phyloP scores from a whole-genome alignment of 2,113 vertebrate genomes.

The Apeltes quadracus region DNA sequence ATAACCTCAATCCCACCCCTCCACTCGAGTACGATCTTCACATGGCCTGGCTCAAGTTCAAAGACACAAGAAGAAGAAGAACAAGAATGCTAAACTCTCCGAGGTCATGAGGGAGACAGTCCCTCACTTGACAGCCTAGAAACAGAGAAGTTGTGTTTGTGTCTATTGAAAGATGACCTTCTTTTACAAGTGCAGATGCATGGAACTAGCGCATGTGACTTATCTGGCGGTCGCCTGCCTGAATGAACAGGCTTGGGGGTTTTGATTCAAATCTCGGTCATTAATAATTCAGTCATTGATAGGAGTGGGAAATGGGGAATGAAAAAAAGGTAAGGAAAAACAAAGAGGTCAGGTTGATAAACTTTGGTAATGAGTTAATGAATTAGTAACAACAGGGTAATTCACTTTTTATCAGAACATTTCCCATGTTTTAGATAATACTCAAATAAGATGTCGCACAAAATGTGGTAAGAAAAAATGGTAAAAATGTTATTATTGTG shows the following conservation, averaged over 20 bases:
- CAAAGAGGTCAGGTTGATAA: constrained; percentile 28
- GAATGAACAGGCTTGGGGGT: constrained; percentile 41
- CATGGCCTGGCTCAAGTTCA: constrained; percentile 56
- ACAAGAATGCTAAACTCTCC: constrained; percentile 15
- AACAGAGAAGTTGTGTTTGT: constrained; percentile 63
- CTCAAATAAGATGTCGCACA: too few species aligned
- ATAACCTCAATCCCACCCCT: constrained; percentile 29
- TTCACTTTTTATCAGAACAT: background rate
- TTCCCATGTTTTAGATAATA: background rate
- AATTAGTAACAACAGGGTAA: background rate
- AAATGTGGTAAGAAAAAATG: background rate
- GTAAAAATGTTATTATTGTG: background rate
- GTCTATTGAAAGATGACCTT: constrained; percentile 50
- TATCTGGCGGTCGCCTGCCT: constrained; percentile 20
- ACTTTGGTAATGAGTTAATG: background rate
- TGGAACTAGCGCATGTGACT: constrained; percentile 56
- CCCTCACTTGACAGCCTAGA: constrained; percentile 54
- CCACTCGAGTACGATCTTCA: constrained; percentile 50
- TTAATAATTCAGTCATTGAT: constrained; percentile 36
- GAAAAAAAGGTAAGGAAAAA: background rate
- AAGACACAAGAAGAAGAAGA: constrained; percentile 31
- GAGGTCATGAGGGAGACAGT: constrained; percentile 46
- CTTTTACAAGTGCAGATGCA: constrained; percentile 32
- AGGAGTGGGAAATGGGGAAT: constrained; percentile 12
- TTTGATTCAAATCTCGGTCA: constrained; percentile 37